Percentiles rank a stretch among this genome's conserved stretches.
These are phyloP conservation scores for Ranitomeya imitator DNA, from an alignment of 2,113 vertebrate genomes.

Conservation along the genomic window DNA sequence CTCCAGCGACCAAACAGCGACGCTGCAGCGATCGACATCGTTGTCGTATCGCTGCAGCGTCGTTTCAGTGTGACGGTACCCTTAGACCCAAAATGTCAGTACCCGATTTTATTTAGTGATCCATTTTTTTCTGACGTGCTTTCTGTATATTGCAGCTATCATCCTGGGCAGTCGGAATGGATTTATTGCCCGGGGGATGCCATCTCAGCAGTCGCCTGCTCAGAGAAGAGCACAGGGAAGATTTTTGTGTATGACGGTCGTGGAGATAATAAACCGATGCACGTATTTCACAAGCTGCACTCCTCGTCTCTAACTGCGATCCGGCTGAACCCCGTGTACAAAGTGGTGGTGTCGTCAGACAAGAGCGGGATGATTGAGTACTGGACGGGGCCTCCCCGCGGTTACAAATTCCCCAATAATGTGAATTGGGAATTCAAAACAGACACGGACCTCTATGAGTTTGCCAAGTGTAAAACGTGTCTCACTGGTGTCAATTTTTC, in stretches of 20 bases:
- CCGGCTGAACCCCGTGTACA: slow-evolving; percentile 84
- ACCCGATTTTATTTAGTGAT: no score
- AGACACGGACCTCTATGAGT: slow-evolving; percentile 96
- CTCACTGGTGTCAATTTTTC: slow-evolving; percentile 92
- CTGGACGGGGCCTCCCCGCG: slow-evolving; percentile 91
- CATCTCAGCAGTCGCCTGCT: slow-evolving; percentile 92
- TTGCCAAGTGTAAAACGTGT: slow-evolving; percentile 93
- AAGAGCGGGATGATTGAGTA: slow-evolving; percentile 97
- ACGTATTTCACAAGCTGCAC: slow-evolving; percentile 92
- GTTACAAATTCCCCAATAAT: slow-evolving; percentile 91
- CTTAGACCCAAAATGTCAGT: no score
- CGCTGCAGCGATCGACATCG: no score
- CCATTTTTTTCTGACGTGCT: background rate
- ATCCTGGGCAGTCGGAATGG: slow-evolving; percentile 94
- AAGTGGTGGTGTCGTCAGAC: slow-evolving; percentile 91
- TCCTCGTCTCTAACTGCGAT: slow-evolving; percentile 87
- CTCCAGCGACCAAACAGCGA: no score
- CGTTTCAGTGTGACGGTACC: no score
- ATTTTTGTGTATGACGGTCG: slow-evolving; percentile 95
- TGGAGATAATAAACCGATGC: slow-evolving; percentile 85
- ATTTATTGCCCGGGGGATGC: slow-evolving; percentile 96
- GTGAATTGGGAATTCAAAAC: slow-evolving; percentile 96
- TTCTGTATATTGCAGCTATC: slow-evolving; percentile 74
- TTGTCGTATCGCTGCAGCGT: no score
- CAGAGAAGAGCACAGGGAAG: slow-evolving; percentile 94